Evolutionary conservation across 2,888 invertebrate species (phyloP).

Genomic region (Thymelicus acteon): DNA sequence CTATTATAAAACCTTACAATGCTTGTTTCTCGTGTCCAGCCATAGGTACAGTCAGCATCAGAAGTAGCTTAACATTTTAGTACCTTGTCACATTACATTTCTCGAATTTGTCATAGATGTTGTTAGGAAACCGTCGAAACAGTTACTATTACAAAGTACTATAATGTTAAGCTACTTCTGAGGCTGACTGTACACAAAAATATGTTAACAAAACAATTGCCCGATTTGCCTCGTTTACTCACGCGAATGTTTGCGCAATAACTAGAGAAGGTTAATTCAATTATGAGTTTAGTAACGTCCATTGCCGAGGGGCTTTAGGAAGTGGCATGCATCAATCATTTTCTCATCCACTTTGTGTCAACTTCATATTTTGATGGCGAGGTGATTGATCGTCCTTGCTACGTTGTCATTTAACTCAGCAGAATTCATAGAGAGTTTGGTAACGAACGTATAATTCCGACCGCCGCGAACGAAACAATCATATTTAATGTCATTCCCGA

Average conservation of each 20-base stretch:
- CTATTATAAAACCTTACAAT: too few relatives aligned
- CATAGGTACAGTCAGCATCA: too few relatives aligned
- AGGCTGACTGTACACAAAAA: too few relatives aligned
- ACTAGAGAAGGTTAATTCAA: constrained; percentile 50
- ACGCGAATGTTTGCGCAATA: constrained; percentile 26
- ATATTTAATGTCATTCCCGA: constrained; percentile 31
- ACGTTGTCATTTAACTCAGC: constrained; percentile 53
- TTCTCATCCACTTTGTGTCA: constrained; percentile 81
- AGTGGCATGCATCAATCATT: constrained; percentile 78
- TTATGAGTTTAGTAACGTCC: constrained; percentile 60
- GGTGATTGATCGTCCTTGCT: constrained; percentile 73
- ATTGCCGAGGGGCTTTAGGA: constrained; percentile 57
- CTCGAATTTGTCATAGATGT: too few relatives aligned
- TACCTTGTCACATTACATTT: too few relatives aligned
- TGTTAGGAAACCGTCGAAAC: too few relatives aligned
- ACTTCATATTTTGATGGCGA: constrained; percentile 79
- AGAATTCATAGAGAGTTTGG: constrained; percentile 22
- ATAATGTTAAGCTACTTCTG: too few relatives aligned
- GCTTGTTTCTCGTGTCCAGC: too few relatives aligned
- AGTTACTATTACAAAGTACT: too few relatives aligned
- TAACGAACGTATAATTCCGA: constrained; percentile 19
- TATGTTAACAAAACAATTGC: not conserved
- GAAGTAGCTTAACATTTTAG: too few relatives aligned
- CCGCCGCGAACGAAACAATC: constrained; percentile 39
- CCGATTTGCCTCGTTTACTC: constrained; percentile 23